Evolutionary conservation across 2,797 vertebrate genomes (phyloP).

Genomic region (Sebastes alutus): DNA sequence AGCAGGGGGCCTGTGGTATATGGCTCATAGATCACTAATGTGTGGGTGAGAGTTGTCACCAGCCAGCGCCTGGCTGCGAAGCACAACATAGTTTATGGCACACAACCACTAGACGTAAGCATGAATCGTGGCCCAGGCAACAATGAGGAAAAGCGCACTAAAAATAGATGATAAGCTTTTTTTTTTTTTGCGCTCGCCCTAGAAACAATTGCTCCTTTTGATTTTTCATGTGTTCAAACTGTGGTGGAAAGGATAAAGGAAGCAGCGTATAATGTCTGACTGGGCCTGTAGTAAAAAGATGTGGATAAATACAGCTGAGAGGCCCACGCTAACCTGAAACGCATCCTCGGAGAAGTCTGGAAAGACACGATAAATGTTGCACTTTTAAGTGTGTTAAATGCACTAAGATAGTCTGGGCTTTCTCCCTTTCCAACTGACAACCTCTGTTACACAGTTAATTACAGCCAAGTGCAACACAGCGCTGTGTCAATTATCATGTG

Average conservation of each 20-base stretch:
- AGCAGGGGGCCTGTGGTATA: constrained; percentile 48
- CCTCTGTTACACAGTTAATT: constrained; percentile 78
- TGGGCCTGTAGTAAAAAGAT: constrained; percentile 43
- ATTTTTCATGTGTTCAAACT: constrained; percentile 44
- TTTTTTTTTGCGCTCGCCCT: constrained; percentile 50
- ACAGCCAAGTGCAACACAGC: constrained; percentile 74
- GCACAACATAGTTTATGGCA: constrained; percentile 73
- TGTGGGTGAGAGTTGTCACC: constrained; percentile 79
- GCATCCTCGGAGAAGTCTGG: constrained; percentile 41
- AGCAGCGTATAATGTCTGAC: constrained; percentile 13
- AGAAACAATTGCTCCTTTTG: constrained; percentile 72
- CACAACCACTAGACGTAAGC: constrained; percentile 54
- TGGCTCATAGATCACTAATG: constrained; percentile 73
- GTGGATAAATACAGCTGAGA: constrained; percentile 32
- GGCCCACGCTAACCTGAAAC: constrained; percentile 57
- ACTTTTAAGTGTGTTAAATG: constrained; percentile 69
- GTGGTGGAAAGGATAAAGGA: constrained; percentile 31
- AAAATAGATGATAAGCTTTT: constrained; percentile 75
- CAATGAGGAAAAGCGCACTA: constrained; percentile 71
- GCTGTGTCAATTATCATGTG: constrained; percentile 74
- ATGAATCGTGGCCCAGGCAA: constrained; percentile 72
- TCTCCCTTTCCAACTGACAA: constrained; percentile 68
- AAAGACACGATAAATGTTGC: constrained; percentile 64
- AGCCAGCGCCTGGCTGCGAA: constrained; percentile 61
- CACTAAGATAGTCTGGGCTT: constrained; percentile 55